Base-by-base conservation (phyloP, 2,113 vertebrate genomes). In the Dromaius novaehollandiae region DNA sequence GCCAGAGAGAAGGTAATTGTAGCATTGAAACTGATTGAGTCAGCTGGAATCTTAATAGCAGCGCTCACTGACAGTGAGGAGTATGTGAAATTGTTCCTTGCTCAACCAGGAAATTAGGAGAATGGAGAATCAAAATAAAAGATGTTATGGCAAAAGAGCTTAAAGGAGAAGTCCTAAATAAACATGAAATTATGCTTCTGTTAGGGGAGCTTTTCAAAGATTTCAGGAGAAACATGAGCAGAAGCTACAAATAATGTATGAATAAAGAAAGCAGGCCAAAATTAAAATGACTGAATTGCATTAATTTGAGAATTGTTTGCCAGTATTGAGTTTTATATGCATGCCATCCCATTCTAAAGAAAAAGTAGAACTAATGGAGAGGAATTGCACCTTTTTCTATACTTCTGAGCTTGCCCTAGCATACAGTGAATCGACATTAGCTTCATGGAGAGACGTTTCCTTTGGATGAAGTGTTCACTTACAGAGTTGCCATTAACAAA, bases 271-370 rank as follows among this genome's bases (percentile, higher is more conserved):
- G 24, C 44, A 75, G 68, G 13, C 26, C 11, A 61, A 16, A 76
- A 38, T 13, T 40, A n/a, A 42, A n/a, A 32, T 58, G 66, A 61
- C 55, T 8, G 17, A 36, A 19, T 30, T n/a, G 38, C 11, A 8
- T n/a, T 55, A 8, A 32, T n/a, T 5, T 40, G 64, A 50, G 30
- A 40, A 32, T 22, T 10, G 25, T 71, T 60, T 66, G n/a, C 58
- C 53, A 48, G 9, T 3, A 12, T 36, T 30, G 36, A 56, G 42
- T 21, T 51, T 64, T 40, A 28, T 4, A 1, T 3, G 26, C 7
- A 0, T 65, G 42, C 19, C 0, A 5, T 28, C 22, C 26, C 22
- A 2, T 13, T 36, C 56, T 24, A 73, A 77, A n/a, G 3, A 28
- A n/a, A 38, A 20, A 0, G 55, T 1, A 28, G 66, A 58, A 28